Conservation (phyloP, 2,797 vertebrate genomes). For the Enteromius paludinosus region DNA sequence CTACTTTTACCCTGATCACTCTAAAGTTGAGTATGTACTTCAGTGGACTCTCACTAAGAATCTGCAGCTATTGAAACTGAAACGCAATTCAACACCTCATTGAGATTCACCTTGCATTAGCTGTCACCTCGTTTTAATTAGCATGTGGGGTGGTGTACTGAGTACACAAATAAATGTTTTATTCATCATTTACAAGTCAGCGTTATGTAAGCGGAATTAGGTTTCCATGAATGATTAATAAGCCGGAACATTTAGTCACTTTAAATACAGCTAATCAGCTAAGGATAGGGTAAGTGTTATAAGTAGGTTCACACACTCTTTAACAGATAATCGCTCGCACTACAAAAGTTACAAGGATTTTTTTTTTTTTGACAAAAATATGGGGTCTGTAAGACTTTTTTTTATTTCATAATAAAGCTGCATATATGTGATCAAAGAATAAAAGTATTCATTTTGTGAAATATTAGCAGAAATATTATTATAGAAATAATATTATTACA, state of each 20-base stretch:
- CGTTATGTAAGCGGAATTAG: constrained; percentile 53
- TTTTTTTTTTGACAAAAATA: background rate
- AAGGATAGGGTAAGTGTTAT: constrained; percentile 10
- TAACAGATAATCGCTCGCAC: background rate
- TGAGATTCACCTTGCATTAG: constrained; percentile 53
- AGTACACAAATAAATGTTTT: constrained; percentile 76
- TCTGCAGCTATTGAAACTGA: background rate
- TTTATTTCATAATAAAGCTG: background rate
- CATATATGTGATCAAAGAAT: background rate
- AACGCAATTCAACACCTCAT: constrained; percentile 8
- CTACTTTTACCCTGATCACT: background rate
- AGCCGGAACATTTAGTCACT: constrained; percentile 47
- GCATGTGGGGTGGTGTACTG: constrained; percentile 64
- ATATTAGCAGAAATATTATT: no score
- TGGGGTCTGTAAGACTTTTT: no score
- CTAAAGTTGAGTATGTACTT: background rate
- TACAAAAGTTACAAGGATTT: background rate
- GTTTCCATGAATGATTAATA: constrained; percentile 59
- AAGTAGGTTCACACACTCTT: constrained; percentile 1
- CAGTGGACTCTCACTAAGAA: background rate
- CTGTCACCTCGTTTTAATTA: constrained; percentile 67
- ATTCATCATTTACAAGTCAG: constrained; percentile 69
- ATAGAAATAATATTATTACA: no score
- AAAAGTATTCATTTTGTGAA: no score
- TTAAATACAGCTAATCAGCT: constrained; percentile 44